Evolutionary conservation across 2,888 invertebrate genomes (phyloP).

Genomic region (Coelinius sp.): DNA sequence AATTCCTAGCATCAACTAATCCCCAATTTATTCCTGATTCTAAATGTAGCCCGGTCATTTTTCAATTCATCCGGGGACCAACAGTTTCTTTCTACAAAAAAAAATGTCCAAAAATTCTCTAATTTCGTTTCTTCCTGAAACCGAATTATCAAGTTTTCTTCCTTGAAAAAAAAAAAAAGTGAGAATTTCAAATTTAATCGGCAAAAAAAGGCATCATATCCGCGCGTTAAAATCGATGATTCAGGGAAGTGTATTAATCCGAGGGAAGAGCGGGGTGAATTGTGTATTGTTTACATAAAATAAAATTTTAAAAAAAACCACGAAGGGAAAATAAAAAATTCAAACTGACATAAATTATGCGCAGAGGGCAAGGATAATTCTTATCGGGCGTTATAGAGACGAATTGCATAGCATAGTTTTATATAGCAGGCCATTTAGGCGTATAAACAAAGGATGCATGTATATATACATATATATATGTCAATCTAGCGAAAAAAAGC

Average conservation of each 20-base stretch:
- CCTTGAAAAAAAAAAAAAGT: not conserved
- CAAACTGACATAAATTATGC: constrained; percentile 40
- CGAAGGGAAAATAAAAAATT: constrained; percentile 19
- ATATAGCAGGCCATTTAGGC: constrained; percentile 65
- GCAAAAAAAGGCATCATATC: not conserved
- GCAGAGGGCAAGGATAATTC: constrained; percentile 51
- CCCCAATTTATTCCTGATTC: not conserved
- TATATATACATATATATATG: constrained; percentile 56
- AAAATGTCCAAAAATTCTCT: not conserved
- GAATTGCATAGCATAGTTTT: constrained; percentile 67
- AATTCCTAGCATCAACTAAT: not conserved
- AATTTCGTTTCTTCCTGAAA: not conserved
- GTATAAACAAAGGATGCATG: constrained; percentile 60
- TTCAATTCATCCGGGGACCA: constrained; percentile 61
- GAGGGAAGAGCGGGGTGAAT: constrained; percentile 32
- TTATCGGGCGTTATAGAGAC: constrained; percentile 56
- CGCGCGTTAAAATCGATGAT: constrained; percentile 36
- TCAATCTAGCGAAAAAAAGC: not conserved
- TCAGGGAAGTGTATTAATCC: constrained; percentile 36
- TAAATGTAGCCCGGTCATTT: constrained; percentile 45
- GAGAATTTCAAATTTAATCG: not conserved
- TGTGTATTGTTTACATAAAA: constrained; percentile 30
- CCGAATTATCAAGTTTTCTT: constrained; percentile 19
- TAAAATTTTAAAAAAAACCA: constrained; percentile 10
- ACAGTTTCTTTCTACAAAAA: constrained; percentile 48